Base-by-base conservation (phyloP, 1,140 invertebrate genomes). In the Hestina assimilis region DNA sequence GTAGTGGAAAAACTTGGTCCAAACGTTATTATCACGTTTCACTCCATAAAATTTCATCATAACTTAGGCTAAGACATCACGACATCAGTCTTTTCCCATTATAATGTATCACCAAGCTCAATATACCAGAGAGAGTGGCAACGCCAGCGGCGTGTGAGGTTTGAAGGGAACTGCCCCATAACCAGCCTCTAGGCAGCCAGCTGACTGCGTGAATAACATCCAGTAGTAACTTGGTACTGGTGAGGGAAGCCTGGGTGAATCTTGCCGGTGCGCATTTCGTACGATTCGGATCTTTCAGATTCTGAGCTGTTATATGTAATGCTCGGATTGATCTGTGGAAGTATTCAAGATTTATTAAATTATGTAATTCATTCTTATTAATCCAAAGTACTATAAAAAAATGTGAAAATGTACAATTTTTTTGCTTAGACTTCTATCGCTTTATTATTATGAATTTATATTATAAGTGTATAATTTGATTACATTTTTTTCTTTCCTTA, bases 111-210 rank as follows among this genome's bases (percentile, higher is more conserved):
- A 84, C 59, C 2, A 87, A 57, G 0, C 67, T 74, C 1, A 83
- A 28, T 1, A 80, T 58, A 17, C 75, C 83, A 0, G 81, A 75
- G 0, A 60, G 58, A 0, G 76, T 82, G 4, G 79, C 83, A 0
- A 79, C 24, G 0, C 47, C 59, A n/a, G 75, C 73, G 0, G 70
- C 70, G 9, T 69, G 67, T 4, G 62, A 46, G 0, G 56, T 63
- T 3, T 72, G 53, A 12, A 73, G 33, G 4, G 63, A 41, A 8
- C 71, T 64, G n/a, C 83, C 83, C 83, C 83, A 86, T 46, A 84
- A 48, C 75, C 78, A 86, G 41, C 83, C 83, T 0, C 23, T 50
- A 0, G 83, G 83, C 15, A 87, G 48, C 81, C 79, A 87, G 67
- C 72, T 82, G 5, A 82, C 83, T 0, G 74, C 63, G 46, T 87